Conservation (phyloP, 1,140 invertebrate species). For the Palaemon carinicauda region DNA sequence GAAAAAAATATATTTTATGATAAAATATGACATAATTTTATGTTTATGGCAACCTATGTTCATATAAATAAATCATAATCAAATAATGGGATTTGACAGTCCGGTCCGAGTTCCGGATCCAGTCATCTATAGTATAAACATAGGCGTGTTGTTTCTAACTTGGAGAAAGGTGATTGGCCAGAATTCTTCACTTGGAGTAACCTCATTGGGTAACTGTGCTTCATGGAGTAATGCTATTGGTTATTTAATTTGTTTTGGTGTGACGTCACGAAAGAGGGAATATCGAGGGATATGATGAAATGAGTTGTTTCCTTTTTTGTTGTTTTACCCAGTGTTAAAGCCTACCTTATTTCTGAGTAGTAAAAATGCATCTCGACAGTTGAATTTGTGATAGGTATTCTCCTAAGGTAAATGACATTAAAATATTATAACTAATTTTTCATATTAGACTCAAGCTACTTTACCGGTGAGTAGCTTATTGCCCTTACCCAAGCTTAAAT, state of each 20-base stretch:
- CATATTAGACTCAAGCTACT: no score
- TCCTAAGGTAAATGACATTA: no score
- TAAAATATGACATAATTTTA: background rate
- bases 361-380: no score
- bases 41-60: background rate
- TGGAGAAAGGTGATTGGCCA: conserved; percentile 44
- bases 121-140: conserved; percentile 37
- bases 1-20: background rate
- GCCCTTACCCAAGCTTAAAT: no score
- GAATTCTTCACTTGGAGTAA: conserved; percentile 31
- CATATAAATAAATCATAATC: background rate
- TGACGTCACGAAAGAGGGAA: background rate
- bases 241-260: conserved; percentile 44
- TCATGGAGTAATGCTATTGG: conserved; percentile 45
- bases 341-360: no score
- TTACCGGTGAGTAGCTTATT: no score
- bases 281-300: no score
- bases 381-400: no score
- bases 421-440: no score
- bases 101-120: background rate
- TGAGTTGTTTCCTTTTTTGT: no score
- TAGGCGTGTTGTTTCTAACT: conserved; percentile 48
- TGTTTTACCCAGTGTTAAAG: no score
- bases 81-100: no score
- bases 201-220: conserved; percentile 20